Percentiles rank a stretch among this genome's conserved stretches.
phyloP scores from a whole-genome alignment of 2,113 vertebrate genomes.

The Gulo gulo region DNA sequence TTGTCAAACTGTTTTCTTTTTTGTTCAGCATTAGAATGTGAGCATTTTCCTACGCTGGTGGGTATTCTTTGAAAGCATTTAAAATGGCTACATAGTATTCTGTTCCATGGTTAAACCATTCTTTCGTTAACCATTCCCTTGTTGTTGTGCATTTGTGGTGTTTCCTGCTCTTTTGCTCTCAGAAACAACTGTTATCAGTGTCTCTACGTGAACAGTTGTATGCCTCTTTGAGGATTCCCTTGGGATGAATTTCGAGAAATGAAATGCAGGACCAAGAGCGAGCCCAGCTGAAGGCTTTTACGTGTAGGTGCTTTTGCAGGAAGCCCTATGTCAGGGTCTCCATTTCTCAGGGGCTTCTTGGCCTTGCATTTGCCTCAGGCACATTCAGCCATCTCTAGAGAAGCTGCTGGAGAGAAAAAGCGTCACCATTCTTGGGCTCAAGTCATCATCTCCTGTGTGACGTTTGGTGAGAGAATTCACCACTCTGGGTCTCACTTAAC shows the following conservation, averaged over 20 bases:
- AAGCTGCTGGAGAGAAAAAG: neutral
- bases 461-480: neutral
- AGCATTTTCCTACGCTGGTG: neutral
- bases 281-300: neutral
- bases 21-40: neutral
- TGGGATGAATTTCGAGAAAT: neutral
- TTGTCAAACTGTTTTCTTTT: constrained; percentile 23
- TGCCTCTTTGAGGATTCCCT: neutral
- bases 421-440: neutral
- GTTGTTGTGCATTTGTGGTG: neutral
- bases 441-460: neutral
- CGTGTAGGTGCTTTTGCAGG: fast-evolving
- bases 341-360: neutral
- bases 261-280: neutral
- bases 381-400: neutral
- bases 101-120: neutral
- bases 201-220: neutral
- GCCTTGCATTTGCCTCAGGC: neutral
- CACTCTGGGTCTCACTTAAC: neutral
- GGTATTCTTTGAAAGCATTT: neutral
- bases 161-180: neutral
- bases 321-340: neutral
- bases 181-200: neutral
- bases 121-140: neutral
- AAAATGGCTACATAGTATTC: neutral